Percentiles rank a stretch among this genome's conserved stretches.
phyloP scores from a whole-genome alignment of 2,888 invertebrate genomes.

The Chymomyza procnemis region DNA sequence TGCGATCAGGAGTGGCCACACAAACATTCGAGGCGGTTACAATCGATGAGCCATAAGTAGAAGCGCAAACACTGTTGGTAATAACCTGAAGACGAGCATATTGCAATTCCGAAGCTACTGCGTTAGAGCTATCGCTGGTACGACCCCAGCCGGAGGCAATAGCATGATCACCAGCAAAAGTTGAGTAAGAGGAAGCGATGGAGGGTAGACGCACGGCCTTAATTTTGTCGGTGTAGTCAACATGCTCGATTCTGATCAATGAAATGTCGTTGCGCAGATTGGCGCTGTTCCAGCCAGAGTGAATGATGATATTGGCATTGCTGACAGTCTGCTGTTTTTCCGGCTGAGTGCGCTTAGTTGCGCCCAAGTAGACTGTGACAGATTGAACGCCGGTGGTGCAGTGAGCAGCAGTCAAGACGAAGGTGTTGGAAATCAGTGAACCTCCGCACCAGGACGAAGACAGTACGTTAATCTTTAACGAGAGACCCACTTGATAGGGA shows the following conservation, averaged over 20 bases:
- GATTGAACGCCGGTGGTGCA: conserved; percentile 38
- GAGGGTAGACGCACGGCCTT: conserved; percentile 25
- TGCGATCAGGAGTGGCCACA: conserved; percentile 44
- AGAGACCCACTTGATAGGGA: conserved; percentile 49
- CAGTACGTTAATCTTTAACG: conserved; percentile 18
- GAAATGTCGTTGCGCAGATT: conserved; percentile 47
- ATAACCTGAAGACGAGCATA: conserved; percentile 3
- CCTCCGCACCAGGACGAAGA: conserved; percentile 45
- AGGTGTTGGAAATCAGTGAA: conserved; percentile 35
- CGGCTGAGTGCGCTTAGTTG: conserved; percentile 24
- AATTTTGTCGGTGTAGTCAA: not conserved
- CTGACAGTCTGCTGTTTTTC: conserved; percentile 27
- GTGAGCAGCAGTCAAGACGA: conserved; percentile 49
- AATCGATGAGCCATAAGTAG: not conserved
- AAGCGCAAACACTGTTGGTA: not conserved
- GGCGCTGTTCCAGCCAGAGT: conserved; percentile 56
- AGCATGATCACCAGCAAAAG: conserved; percentile 23
- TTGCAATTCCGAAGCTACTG: conserved; percentile 14
- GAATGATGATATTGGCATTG: conserved; percentile 54
- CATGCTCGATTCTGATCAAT: conserved; percentile 1
- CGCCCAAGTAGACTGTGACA: conserved; percentile 45
- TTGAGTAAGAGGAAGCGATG: not conserved
- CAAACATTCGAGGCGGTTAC: conserved; percentile 39
- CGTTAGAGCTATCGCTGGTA: conserved; percentile 32
- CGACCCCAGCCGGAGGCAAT: conserved; percentile 55